Evolutionary conservation across 2,797 vertebrate species (phyloP), one percentile per base, ranked within the genome.

Genomic region (Linurgus olivaceus): DNA sequence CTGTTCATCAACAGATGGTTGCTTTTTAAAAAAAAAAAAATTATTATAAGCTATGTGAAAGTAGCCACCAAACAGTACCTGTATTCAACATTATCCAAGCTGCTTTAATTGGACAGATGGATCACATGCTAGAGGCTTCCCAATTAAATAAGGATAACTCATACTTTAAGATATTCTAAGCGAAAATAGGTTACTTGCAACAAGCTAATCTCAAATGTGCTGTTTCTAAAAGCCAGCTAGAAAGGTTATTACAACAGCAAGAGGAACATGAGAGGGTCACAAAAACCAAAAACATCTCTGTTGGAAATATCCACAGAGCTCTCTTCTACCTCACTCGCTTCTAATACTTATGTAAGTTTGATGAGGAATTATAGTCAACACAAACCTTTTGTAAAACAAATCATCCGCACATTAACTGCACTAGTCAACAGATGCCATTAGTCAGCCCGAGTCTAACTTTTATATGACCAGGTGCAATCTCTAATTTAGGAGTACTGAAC

Each of bases 1-100:
- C 76, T 91, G 72, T 80, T 94, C 87, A 89, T 75, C 94, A 95
- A 91, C 96, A 96, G 95, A 96, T 95, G 96, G 96, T 38, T 90
- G 76, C 13, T 88, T 88, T 85, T 20, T 3, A 23, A 54, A 54
- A 55, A 70, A 33, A 50, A 31, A 3, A 4, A 4, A 59, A 91
- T 83, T 92, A 91, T 93, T 94, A 74, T 68, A 86, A 91, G 29
- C 45, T 80, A 12, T 61, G 50, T 70, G 79, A 86, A 93, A 95
- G 54, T n/a, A 86, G 48, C 62, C 93, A 94, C 58, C 14, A 62
- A 94, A 71, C 3, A 71, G 63, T 92, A 96, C 95, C 96, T 96
- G 94, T 83, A 54, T n/a, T 67, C 68, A 86, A 65, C 28, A 62
- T 47, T 37, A 82, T 47, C 19, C 45, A 71, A 88, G 48, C 20